Evolutionary conservation across 2,888 invertebrate species (phyloP).

Genomic region (Erebia ligea): DNA sequence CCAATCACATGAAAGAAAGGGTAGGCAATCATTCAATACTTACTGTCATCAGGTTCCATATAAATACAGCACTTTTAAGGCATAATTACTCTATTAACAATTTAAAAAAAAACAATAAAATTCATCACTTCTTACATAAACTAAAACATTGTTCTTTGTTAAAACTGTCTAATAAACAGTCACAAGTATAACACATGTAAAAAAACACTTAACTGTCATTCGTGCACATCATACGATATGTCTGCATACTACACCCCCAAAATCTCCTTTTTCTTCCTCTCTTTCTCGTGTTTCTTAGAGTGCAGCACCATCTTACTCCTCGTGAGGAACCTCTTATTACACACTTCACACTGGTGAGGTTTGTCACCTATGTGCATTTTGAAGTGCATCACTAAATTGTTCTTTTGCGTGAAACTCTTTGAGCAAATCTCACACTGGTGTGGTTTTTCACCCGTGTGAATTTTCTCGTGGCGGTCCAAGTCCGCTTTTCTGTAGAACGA

Average conservation of each 20-base stretch:
- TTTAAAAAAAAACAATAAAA: too few relatives aligned
- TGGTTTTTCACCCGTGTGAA: constrained; percentile 68
- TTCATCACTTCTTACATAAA: too few relatives aligned
- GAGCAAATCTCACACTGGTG: constrained; percentile 67
- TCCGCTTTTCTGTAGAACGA: constrained; percentile 72
- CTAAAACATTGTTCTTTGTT: too few relatives aligned
- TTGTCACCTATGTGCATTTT: constrained; percentile 68
- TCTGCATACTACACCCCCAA: constrained; percentile 14
- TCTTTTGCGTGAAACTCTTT: constrained; percentile 70
- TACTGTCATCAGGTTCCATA: too few relatives aligned
- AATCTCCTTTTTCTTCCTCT: constrained; percentile 54
- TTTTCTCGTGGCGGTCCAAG: constrained; percentile 67
- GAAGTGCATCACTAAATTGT: constrained; percentile 69
- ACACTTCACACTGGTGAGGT: constrained; percentile 59
- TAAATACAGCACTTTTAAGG: too few relatives aligned
- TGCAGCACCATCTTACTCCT: constrained; percentile 63
- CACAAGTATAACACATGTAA: not conserved
- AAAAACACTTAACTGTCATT: not conserved
- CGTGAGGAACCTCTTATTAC: constrained; percentile 65
- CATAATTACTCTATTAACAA: too few relatives aligned
- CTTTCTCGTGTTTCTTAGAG: constrained; percentile 61
- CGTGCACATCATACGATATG: not conserved
- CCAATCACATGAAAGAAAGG: too few relatives aligned
- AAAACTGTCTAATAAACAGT: too few relatives aligned
- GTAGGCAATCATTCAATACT: too few relatives aligned